Evolutionary conservation across 2,797 vertebrate genomes (phyloP).

Genomic region (Syngnathus rostellatus): DNA sequence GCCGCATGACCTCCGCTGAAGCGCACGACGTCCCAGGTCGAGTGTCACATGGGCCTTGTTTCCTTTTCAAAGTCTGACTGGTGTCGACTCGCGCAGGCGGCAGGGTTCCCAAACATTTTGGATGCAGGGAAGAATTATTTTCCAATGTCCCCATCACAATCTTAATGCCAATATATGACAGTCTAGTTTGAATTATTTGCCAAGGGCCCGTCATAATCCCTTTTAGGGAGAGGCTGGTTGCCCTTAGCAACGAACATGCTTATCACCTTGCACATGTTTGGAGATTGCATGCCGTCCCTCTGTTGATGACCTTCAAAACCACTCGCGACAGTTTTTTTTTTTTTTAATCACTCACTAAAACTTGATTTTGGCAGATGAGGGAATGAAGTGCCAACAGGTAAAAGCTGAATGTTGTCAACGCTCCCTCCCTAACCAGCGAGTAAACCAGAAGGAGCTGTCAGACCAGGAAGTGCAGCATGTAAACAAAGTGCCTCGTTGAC

Average conservation of each 20-base stretch:
- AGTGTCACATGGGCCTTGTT: constrained; percentile 5
- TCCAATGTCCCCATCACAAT: no score
- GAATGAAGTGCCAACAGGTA: background rate
- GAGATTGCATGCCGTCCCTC: background rate
- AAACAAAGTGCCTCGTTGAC: background rate
- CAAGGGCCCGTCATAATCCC: background rate
- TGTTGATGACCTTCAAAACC: background rate
- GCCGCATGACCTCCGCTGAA: background rate
- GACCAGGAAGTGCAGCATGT: background rate
- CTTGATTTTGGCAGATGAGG: background rate
- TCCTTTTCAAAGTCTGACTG: constrained; percentile 11
- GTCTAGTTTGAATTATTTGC: background rate
- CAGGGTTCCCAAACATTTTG: background rate
- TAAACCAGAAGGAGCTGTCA: background rate
- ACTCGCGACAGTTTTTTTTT: background rate
- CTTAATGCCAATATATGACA: no score
- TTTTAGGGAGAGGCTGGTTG: background rate
- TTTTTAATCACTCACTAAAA: background rate
- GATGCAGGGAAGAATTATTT: background rate
- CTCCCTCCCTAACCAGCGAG: background rate
- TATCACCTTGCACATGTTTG: background rate
- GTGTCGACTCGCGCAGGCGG: background rate
- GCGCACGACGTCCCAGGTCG: background rate
- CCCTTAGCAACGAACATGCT: background rate
- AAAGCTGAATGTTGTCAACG: background rate